A percentile compares a stretch with the other conserved stretches of the same genome.
These are phyloP conservation scores for Ceyx cyanopectus DNA, from an alignment of 2,113 vertebrate species.

Conservation along the genomic window DNA sequence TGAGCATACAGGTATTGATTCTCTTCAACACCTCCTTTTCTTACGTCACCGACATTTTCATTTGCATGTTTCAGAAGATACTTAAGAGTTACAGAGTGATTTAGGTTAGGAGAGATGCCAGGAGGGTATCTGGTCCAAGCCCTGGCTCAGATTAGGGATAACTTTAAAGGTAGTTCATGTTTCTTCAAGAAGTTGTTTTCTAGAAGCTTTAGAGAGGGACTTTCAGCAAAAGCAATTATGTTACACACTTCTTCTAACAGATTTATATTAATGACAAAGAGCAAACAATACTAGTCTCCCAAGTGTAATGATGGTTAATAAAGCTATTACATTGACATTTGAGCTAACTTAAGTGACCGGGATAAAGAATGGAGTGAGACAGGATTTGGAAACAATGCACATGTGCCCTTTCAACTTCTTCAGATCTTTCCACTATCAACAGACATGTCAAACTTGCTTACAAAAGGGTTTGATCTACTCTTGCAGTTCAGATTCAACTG, in stretches of 20 bases:
- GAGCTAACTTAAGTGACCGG: neutral
- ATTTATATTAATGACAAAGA: neutral
- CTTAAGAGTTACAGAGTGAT: neutral
- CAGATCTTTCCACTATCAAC: neutral
- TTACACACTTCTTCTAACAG: neutral
- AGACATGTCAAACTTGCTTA: neutral
- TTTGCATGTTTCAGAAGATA: fast-evolving
- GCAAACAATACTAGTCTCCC: neutral
- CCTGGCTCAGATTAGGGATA: neutral
- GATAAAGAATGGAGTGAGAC: neutral
- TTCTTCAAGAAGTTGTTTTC: neutral
- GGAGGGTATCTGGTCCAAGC: neutral
- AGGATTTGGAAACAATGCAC: neutral
- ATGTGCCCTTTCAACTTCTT: neutral
- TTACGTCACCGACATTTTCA: neutral
- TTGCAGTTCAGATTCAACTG: neutral
- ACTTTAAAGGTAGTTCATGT: neutral
- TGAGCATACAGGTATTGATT: neutral
- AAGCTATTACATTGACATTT: neutral
- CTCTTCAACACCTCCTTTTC: neutral
- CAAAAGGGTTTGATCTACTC: neutral
- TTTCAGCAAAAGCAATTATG: neutral
- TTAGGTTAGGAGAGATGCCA: neutral
- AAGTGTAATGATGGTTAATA: neutral
- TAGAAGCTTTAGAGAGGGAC: neutral